Evolutionary conservation across 2,113 vertebrate genomes (phyloP), one percentile per base, ranked within the genome.

Genomic region (Chloebia gouldiae): DNA sequence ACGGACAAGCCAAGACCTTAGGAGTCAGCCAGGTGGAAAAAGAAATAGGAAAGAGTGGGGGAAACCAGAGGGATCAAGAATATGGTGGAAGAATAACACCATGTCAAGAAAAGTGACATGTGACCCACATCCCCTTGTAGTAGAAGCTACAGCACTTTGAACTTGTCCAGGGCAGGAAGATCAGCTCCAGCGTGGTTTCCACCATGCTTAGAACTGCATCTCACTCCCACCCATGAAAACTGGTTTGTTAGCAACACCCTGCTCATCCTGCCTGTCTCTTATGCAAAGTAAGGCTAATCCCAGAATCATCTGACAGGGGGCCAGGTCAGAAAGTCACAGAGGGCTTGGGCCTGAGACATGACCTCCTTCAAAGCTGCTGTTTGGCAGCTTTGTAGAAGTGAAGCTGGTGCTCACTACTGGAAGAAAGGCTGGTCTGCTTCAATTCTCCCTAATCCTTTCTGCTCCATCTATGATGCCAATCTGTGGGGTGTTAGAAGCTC

Each of bases 171-270:
- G 33, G 57, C 85, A 88, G 75, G 56, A 90, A 64, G 9, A 4
- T 70, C 90, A 87, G 35, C 81, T 75, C 9, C 69, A 47, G 61
- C 0, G 0, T 75, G 61, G 66, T 85, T 96, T 91, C 61, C 49
- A 79, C 44, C 2, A 2, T n/a, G 35, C 84, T 89, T 30, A 73
- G 83, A 89, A 81, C 45, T n/a, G 40, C 79, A 79, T 44, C 70
- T 91, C 40, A 21, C 61, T 93, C 87, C 87, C 73, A 87, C 78
- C 19, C 1, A 7, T 64, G 61, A 71, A 76, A 96, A 96, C 85
- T 69, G 73, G 73, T 94, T 96, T 94, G 87, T 57, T 71, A 85
- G 87, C 66, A 96, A 53, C 65, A 82, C 70, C 57, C 90, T 78
- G 31, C 53, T 87, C 69, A 78, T 60, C 61, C 70, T 59, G 57